These are phyloP conservation scores for Hartigia nigra DNA, from an alignment of 2,888 invertebrate genomes.

Conservation along the genomic window DNA sequence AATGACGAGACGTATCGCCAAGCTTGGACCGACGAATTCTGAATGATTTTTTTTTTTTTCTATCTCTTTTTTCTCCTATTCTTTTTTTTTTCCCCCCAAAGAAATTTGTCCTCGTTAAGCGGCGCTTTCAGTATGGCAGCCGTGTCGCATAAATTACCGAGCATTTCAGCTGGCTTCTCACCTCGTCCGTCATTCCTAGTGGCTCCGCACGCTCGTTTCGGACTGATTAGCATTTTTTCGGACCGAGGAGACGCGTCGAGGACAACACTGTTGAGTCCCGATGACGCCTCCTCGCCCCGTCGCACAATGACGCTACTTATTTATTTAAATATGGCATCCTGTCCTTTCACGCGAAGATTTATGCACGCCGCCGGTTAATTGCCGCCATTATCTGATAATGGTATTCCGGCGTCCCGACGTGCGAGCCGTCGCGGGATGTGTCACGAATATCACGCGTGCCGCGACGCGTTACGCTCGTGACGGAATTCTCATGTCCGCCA, in stretches of 20 bases:
- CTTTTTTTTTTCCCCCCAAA: constrained; percentile 32
- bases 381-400: constrained; percentile 64
- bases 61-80: neutral
- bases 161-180: constrained; percentile 16
- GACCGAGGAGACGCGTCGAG: constrained; percentile 7
- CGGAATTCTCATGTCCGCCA: constrained; percentile 20
- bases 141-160: constrained; percentile 34
- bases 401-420: constrained; percentile 58
- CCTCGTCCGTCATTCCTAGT: constrained; percentile 8
- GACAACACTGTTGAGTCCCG: constrained; percentile 18
- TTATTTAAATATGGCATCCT: constrained; percentile 66
- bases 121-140: constrained; percentile 27
- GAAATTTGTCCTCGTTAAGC: constrained; percentile 35
- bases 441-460: constrained; percentile 26
- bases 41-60: neutral
- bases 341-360: constrained; percentile 65
- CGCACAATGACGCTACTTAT: constrained; percentile 63
- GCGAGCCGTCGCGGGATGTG: constrained; percentile 25
- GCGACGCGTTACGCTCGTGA: constrained; percentile 18
- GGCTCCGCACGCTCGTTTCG: constrained; percentile 33
- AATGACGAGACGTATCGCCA: neutral
- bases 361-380: constrained; percentile 65
- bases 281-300: constrained; percentile 39
- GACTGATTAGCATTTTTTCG: constrained; percentile 55
- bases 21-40: neutral